phyloP scores from a whole-genome alignment of 2,797 vertebrate species.

The Acomys russatus region DNA sequence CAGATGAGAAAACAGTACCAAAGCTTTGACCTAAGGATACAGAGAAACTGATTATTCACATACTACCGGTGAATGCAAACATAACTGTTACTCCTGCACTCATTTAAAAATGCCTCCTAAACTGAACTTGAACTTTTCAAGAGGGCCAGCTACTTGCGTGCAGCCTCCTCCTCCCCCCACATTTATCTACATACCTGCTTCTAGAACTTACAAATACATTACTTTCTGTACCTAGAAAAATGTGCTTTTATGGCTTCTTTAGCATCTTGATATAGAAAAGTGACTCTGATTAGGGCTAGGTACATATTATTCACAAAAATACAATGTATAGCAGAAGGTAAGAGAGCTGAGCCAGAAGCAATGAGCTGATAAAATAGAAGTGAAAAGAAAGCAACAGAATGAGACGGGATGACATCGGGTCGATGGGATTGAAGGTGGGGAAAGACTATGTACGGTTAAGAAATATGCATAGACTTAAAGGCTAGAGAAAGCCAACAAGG shows the following conservation, averaged over 20 bases:
- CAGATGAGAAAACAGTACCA: not conserved
- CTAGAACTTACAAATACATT: not conserved
- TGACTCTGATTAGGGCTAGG: not conserved
- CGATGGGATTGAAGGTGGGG: not conserved
- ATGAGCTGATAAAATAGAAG: not conserved
- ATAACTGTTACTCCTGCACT: not conserved
- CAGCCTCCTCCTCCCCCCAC: accelerated
- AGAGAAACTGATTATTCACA: not conserved
- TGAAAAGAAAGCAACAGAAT: not conserved
- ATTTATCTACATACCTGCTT: not conserved
- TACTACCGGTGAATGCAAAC: not conserved
- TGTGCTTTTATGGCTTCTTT: not conserved
- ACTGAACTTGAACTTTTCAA: not conserved
- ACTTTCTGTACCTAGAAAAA: not conserved
- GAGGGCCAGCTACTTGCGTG: not conserved
- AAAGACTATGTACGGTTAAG: not conserved
- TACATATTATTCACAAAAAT: not conserved
- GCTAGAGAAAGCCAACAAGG: not conserved
- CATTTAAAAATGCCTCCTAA: not conserved
- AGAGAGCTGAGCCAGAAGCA: not conserved
- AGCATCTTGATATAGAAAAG: not conserved
- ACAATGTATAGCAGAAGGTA: not conserved
- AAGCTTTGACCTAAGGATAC: not conserved
- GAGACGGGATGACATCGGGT: not conserved
- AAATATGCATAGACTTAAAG: not conserved